Conservation (phyloP, 37 sponge, comb jelly and placozoan species). For the Cliona cf. orientalis region DNA sequence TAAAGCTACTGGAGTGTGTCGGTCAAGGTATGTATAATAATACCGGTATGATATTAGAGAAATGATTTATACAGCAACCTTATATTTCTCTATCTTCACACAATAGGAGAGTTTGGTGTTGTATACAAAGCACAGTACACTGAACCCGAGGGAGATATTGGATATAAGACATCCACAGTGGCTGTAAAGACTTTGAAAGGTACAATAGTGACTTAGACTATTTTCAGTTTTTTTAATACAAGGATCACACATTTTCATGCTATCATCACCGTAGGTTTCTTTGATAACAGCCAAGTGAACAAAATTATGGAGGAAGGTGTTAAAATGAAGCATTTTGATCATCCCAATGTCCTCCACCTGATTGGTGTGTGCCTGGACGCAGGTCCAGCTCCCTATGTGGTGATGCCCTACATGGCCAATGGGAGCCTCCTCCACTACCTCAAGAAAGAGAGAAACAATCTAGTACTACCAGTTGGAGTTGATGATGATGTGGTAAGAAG, state of each 20-base stretch:
- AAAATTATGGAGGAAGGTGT: conserved; percentile 28
- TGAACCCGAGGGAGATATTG: background rate
- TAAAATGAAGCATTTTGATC: conserved; percentile 46
- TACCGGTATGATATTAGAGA: too few species aligned
- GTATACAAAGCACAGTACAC: conserved; percentile 34
- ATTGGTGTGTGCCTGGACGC: conserved; percentile 44
- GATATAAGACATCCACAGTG: conserved; percentile 23
- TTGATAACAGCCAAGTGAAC: conserved; percentile 1
- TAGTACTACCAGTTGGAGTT: background rate
- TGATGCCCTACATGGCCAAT: conserved; percentile 43
- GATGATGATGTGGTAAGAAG: conserved; percentile 42
- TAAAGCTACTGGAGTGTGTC: conserved; percentile 24
- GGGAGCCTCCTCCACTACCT: conserved; percentile 42
- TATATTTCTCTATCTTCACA: too few species aligned
- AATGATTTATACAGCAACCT: too few species aligned
- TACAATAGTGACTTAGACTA: too few species aligned
- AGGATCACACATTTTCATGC: too few species aligned
- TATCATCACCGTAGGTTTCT: conserved; percentile 15
- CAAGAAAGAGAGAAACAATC: conserved; percentile 14
- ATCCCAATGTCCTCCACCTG: conserved; percentile 42
- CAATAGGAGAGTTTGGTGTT: conserved; percentile 57
- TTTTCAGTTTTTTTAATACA: too few species aligned
- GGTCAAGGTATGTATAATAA: conserved; percentile 42
- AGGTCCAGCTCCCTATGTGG: conserved; percentile 45
- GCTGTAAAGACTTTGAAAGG: conserved; percentile 49